Evolutionary conservation across 1,140 invertebrate genomes (phyloP), one percentile per base, ranked within the genome.

Genomic region (Bombus difficillimus): DNA sequence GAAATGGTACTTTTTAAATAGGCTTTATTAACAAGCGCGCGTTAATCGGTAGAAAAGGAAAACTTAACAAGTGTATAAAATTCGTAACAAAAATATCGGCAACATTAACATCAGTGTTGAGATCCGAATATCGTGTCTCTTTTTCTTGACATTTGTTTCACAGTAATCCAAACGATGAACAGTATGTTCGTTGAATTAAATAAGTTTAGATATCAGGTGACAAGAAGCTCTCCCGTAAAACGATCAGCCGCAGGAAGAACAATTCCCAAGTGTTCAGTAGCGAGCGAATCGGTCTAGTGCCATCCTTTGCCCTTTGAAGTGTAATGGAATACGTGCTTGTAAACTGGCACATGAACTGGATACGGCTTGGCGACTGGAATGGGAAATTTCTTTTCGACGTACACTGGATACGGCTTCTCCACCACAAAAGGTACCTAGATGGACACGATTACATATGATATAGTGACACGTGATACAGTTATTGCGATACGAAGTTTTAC

Each of bases 261-360:
- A 32, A 47, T 57, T 15, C 37, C n/a, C n/a, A 10, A 25, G 39
- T 18, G 39, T 18, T 32, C 25, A 18, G 34, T 8, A 9, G 9
- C 5, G 10, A 12, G 12, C 9, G 18, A 25, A 12, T 12, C 72
- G 72, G 3, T 78, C 91, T 92, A 94, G 76, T 92, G 88, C 90
- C 92, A 94, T 74, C 92, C 90, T 71, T 94, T 93, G 80, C 90
- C 86, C 86, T 94, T 91, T 25, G 93, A 93, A 75, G 96, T 96
- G 92, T 97, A 96, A 90, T 97, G 97, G 94, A 97, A 97, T 86
- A 97, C 96, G 93, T 97, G 97, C 93, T 97, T 97, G 95, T 97
- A 98, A 62, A 97, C 96, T n/a, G 97, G 97, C n/a, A 97, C 96
- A 86, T 97, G 97, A 85, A 97, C 97, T 28, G 97, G 96, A 93